Percentiles rank a stretch among this genome's conserved stretches.
These are phyloP conservation scores for Harpegnathos saltator DNA, from an alignment of 1,140 invertebrate species.

Conservation along the genomic window DNA sequence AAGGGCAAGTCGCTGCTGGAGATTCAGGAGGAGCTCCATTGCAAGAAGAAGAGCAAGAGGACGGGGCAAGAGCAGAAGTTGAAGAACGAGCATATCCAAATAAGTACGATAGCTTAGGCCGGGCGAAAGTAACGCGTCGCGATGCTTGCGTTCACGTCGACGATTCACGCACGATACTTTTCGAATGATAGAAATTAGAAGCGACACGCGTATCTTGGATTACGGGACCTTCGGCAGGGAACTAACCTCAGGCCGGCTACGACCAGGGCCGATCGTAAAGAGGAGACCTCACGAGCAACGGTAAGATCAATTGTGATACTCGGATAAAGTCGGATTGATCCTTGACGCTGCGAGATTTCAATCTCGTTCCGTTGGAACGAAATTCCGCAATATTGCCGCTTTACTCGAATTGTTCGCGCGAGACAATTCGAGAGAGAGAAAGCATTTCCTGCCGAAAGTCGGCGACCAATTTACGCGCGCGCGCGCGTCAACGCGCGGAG, in stretches of 20 bases:
- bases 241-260: no score
- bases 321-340: background rate
- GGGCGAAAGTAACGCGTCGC: background rate
- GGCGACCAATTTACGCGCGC: background rate
- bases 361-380: no score
- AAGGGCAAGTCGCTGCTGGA: slow-evolving; percentile 89
- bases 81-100: slow-evolving; percentile 9
- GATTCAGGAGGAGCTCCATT: slow-evolving; percentile 86
- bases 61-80: background rate
- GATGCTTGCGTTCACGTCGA: background rate
- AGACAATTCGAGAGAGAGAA: no score
- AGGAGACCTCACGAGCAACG: background rate
- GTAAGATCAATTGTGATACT: slow-evolving; percentile 33
- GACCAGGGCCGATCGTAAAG: slow-evolving; percentile 9
- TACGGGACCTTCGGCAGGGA: slow-evolving; percentile 34
- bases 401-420: background rate
- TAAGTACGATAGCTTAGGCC: slow-evolving; percentile 67
- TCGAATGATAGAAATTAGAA: slow-evolving; percentile 15
- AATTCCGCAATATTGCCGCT: background rate
- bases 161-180: slow-evolving; percentile 21
- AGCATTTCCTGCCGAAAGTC: slow-evolving; percentile 28
- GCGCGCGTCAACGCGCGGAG: background rate
- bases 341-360: no score
- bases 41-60: slow-evolving; percentile 63
- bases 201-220: background rate